Evolutionary conservation across 2,888 invertebrate species (phyloP), one percentile per base, ranked within the genome.

Genomic region (Phengaris arion): DNA sequence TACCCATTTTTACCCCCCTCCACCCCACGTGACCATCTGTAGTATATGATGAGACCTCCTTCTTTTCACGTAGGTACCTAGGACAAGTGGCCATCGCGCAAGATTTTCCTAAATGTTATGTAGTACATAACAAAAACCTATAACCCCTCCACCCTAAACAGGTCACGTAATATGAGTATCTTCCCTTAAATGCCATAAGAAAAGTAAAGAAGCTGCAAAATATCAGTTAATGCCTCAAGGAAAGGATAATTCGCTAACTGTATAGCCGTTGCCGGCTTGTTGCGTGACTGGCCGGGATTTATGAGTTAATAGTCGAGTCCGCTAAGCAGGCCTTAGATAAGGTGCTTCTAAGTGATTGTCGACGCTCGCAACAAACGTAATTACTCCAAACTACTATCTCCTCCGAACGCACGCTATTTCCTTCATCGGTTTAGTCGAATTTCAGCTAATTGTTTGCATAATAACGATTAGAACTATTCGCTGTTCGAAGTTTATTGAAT

Each of bases 291-390:
- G 82, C 80, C 80, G 87, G 88, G 90, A 93, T 93, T 93, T 93
- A 93, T 93, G 92, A 91, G 92, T 93, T 93, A 92, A 93, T 93
- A 93, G 91, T 86, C 82, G 84, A 88, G 89, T 88, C 87, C 85
- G 90, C 90, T 92, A 92, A 93, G 91, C 91, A 92, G 90, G 89
- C 83, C 91, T 92, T 89, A 92, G 93, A 93, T 93, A 93, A 93
- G 93, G 90, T 87, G 89, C 88, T 87, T 90, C 90, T 93, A 93
- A 93, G 92, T 93, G 93, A 93, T 92, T 93, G 93, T 93, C 92
- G 93, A 92, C 89, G 86, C 89, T 92, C 92, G 92, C 92, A 92
- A 93, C 93, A 92, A 92, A 91, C 90, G 92, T 93, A 93, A 93
- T 93, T 92, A 92, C 90, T 93, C 91, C 85, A 90, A 93, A 92